phyloP scores from a whole-genome alignment of 2,888 invertebrate species.

The Xestia ashworthii region DNA sequence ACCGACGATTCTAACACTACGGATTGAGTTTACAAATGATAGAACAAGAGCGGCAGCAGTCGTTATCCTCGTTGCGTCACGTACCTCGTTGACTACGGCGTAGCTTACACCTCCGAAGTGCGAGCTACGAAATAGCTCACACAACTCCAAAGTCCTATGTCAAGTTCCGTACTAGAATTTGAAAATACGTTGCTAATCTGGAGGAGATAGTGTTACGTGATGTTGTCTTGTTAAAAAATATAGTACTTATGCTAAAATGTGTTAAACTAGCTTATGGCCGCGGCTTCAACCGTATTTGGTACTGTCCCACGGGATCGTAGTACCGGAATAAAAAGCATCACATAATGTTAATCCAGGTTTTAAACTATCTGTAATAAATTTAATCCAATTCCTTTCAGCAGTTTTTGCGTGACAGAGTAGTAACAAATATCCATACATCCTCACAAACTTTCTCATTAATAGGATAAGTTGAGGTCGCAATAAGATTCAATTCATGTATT shows the following conservation, averaged over 20 bases:
- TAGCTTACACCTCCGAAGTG: not conserved
- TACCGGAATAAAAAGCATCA: too few species aligned
- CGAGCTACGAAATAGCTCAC: slow-evolving; percentile 2
- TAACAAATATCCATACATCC: too few species aligned
- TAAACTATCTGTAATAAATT: too few species aligned
- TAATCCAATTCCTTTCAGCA: too few species aligned
- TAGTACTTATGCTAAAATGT: too few species aligned
- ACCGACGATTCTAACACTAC: not conserved
- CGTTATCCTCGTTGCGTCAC: not conserved
- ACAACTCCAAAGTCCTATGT: slow-evolving; percentile 2
- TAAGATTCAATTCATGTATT: not conserved
- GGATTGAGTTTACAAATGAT: not conserved
- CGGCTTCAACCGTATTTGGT: too few species aligned
- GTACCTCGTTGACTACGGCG: not conserved
- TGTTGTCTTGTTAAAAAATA: not conserved
- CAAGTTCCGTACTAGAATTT: not conserved
- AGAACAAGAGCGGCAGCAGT: not conserved
- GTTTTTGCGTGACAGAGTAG: too few species aligned
- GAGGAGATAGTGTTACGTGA: too few species aligned
- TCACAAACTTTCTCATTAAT: too few species aligned
- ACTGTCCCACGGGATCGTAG: too few species aligned
- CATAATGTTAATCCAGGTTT: too few species aligned
- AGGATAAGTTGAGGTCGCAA: not conserved
- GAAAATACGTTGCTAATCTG: not conserved
- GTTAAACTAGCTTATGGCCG: too few species aligned